Conservation (phyloP, 2,888 invertebrate species). For the Amiota communis region DNA sequence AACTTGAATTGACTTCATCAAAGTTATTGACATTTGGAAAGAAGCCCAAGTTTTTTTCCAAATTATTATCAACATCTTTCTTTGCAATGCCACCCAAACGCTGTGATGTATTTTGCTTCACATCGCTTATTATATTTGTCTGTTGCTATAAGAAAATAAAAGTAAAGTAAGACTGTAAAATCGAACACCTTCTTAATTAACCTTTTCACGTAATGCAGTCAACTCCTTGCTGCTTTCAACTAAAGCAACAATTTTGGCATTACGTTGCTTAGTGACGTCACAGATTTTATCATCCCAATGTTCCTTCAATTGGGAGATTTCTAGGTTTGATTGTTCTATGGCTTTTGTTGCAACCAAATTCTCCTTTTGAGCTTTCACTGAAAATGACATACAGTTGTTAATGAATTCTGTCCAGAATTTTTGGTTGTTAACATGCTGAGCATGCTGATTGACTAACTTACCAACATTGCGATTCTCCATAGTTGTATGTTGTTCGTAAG, state of each 20-base stretch:
- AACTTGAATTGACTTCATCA: not conserved
- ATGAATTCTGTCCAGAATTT: not conserved
- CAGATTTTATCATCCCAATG: constrained; percentile 20
- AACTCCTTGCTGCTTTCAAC: not conserved
- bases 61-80: not conserved
- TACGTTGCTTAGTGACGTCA: not conserved
- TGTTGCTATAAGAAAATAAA: not conserved
- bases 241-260: not conserved
- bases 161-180: not conserved
- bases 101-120: not conserved
- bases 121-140: not conserved
- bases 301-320: constrained; percentile 17
- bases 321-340: not conserved
- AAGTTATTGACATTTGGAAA: constrained; percentile 4
- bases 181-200: not conserved
- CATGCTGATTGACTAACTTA: not conserved
- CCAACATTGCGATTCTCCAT: constrained; percentile 8
- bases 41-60: not conserved
- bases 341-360: not conserved
- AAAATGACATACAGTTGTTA: not conserved
- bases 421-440: not conserved
- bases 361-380: not conserved
- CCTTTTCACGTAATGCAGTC: not conserved
- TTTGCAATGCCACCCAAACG: not conserved
- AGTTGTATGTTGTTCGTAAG: constrained; percentile 10